Evolutionary conservation across 1,140 invertebrate genomes (phyloP).

Genomic region (Zaprionus kolodkinae): DNA sequence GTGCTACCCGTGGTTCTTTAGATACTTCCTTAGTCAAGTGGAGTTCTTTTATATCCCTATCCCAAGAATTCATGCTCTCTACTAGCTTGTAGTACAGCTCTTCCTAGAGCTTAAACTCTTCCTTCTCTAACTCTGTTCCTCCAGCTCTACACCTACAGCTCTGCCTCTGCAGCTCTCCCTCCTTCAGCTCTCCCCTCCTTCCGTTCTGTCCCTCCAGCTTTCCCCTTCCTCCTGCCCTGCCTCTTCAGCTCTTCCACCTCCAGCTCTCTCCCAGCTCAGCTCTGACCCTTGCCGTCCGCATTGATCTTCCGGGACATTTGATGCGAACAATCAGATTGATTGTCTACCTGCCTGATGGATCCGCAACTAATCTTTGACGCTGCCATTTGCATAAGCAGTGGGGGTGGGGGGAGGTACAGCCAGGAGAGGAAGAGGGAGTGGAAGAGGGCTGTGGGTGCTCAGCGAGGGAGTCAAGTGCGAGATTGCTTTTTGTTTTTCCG

Average conservation of each 20-base stretch:
- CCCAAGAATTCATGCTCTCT: no score
- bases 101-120: no score
- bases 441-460: not conserved
- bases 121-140: no score
- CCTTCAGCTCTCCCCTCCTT: no score
- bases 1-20: no score
- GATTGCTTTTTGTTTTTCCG: slow-evolving; percentile 50
- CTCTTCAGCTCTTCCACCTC: not conserved
- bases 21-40: no score
- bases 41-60: no score
- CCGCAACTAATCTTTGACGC: slow-evolving; percentile 23
- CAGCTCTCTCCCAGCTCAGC: no score
- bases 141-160: no score
- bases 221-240: not conserved
- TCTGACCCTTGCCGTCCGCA: not conserved
- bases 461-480: slow-evolving; percentile 43
- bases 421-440: not conserved
- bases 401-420: not conserved
- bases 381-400: slow-evolving; percentile 6
- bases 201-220: no score
- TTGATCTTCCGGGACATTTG: slow-evolving; percentile 38
- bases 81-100: no score
- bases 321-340: slow-evolving; percentile 37
- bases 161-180: no score
- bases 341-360: slow-evolving; percentile 14